Base-by-base conservation (phyloP, 2,797 vertebrate species). In the Distichodus sexfasciatus region DNA sequence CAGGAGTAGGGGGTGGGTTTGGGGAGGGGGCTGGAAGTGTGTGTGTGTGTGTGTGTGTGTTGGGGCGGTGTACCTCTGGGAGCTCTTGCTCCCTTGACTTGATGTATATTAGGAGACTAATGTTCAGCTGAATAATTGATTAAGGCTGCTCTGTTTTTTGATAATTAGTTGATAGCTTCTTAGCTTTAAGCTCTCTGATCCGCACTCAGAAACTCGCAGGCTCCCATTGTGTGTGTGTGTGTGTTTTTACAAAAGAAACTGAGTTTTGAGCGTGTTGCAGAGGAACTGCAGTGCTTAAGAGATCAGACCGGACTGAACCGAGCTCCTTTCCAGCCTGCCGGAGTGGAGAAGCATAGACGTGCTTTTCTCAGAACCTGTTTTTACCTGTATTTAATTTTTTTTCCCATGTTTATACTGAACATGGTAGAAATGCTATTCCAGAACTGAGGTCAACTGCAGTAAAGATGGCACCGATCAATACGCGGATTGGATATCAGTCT, bases 91-190 rank as follows among this genome's bases (percentile, higher is more conserved):
- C 91, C 92, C 91, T 79, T 79, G 87, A 90, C 93, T 91, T 85
- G 62, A 67, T 89, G 82, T 88, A 84, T 92, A 92, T 93, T 90
- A 93, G 91, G 77, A 76, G 88, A 86, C 92, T 94, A 94, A 94
- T 94, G 92, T 92, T 93, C 91, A 91, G 91, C 88, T 95, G 93
- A 98, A 94, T 96, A 95, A 98, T 96, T 95, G 93, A 97, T 96
- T 92, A 94, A 87, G 82, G 86, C 86, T 84, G 89, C 82, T 87
- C 87, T 91, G 86, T 90, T 84, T 92, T n/a, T 92, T 93, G 83
- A 90, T 95, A 96, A 95, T 97, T 94, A 96, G 93, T 90, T 93
- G 90, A 91, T 93, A 90, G 91, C 87, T 91, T 94, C 90, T 89
- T 89, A 87, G 83, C 86, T 88, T 79, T 90, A 91, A 92, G 87